Percentiles rank a stretch among this genome's conserved stretches.
phyloP scores from a whole-genome alignment of 2,113 vertebrate species.

The Cacatua alba region DNA sequence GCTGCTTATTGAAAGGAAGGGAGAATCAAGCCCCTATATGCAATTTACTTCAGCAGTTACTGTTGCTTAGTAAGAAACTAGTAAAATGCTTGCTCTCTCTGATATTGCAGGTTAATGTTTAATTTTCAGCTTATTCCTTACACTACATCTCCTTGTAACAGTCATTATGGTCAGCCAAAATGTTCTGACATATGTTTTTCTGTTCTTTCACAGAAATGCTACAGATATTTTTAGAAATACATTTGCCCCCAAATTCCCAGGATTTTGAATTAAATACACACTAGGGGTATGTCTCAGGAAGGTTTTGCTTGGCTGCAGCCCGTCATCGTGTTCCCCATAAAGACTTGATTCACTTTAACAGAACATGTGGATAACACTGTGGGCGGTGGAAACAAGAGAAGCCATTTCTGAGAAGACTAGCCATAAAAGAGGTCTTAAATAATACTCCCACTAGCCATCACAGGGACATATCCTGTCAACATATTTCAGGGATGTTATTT shows the following conservation, averaged over 20 bases:
- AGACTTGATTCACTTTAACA: not conserved
- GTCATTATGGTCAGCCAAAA: not conserved
- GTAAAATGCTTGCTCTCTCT: not conserved
- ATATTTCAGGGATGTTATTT: not conserved
- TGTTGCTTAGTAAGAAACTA: not conserved
- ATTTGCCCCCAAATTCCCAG: not conserved
- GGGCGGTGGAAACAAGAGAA: not conserved
- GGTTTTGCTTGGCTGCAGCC: not conserved
- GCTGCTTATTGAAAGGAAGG: not conserved
- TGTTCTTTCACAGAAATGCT: not conserved
- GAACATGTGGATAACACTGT: not conserved
- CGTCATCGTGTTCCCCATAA: not conserved
- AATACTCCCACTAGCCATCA: not conserved
- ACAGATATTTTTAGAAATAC: rapidly evolving
- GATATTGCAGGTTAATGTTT: not conserved
- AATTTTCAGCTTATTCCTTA: not conserved
- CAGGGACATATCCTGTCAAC: not conserved
- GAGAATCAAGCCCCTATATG: not conserved
- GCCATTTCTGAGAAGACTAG: not conserved
- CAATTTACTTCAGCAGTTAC: not conserved
- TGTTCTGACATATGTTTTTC: not conserved
- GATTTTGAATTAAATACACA: not conserved
- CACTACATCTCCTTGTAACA: not conserved
- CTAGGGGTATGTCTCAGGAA: not conserved
- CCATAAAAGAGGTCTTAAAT: not conserved